Evolutionary conservation across 2,113 vertebrate genomes (phyloP).

Genomic region (Egretta garzetta): DNA sequence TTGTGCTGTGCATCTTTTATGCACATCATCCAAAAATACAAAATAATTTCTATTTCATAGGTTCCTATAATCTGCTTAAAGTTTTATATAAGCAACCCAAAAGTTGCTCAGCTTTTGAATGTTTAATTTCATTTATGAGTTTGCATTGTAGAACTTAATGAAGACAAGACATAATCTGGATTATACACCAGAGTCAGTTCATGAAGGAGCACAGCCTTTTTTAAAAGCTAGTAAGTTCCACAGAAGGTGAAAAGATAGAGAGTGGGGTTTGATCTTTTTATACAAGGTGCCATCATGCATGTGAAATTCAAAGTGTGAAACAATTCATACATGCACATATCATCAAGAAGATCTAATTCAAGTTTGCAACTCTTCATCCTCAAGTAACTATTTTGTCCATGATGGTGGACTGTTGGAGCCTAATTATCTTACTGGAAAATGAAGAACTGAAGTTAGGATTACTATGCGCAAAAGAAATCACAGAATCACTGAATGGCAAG

Average conservation of each 20-base stretch:
- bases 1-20: not conserved
- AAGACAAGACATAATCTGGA: not conserved
- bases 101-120: not conserved
- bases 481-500: too few species aligned
- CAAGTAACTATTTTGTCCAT: not conserved
- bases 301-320: not conserved
- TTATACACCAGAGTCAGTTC: not conserved
- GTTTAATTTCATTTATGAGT: not conserved
- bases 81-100: not conserved
- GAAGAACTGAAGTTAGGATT: not conserved
- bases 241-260: not conserved
- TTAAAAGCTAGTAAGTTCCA: not conserved
- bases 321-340: not conserved
- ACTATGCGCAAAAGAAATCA: not conserved
- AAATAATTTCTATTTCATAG: not conserved
- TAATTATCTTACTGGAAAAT: not conserved
- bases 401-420: not conserved
- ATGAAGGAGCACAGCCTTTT: not conserved
- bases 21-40: not conserved
- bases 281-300: not conserved
- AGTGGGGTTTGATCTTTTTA: not conserved
- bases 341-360: not conserved
- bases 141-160: not conserved
- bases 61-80: not conserved
- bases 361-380: not conserved